Evolutionary conservation across 2,888 invertebrate species (phyloP).

Genomic region (Calameuta pallipes): DNA sequence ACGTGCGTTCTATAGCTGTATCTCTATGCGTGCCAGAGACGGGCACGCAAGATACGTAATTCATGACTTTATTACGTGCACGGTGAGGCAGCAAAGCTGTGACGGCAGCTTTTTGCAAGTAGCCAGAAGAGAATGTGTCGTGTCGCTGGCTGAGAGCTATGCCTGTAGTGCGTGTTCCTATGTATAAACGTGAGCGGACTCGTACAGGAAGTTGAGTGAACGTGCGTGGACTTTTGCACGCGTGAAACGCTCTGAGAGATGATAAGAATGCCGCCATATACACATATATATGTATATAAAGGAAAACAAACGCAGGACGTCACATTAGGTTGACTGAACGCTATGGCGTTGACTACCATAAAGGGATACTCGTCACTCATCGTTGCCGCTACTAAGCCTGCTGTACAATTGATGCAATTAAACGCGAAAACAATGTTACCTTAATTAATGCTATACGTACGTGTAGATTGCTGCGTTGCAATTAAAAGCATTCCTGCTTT

Average conservation of each 20-base stretch:
- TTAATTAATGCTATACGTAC: neutral
- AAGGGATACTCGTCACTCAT: conserved; percentile 2
- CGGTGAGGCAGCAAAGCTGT: conserved; percentile 22
- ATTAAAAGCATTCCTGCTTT: neutral
- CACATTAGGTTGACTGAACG: neutral
- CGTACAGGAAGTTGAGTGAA: neutral
- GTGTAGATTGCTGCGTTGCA: neutral
- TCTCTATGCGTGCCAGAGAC: conserved; percentile 28
- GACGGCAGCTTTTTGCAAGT: conserved; percentile 26
- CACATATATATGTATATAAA: neutral
- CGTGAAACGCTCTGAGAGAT: neutral
- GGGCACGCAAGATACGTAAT: conserved; percentile 39
- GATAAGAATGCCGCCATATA: neutral
- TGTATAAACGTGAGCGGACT: neutral
- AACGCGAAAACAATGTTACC: conserved; percentile 1
- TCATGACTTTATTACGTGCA: conserved; percentile 42
- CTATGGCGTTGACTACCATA: neutral
- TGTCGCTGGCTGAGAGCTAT: conserved; percentile 8
- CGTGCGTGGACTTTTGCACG: conserved; percentile 1
- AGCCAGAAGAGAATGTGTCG: conserved; percentile 1
- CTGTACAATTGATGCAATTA: conserved; percentile 4
- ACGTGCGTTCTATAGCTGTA: neutral
- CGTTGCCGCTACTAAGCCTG: neutral
- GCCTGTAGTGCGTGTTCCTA: neutral
- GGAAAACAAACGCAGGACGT: neutral